Evolutionary conservation across 2,888 invertebrate genomes (phyloP), one percentile per base, ranked within the genome.

Genomic region (Acleris laterana): DNA sequence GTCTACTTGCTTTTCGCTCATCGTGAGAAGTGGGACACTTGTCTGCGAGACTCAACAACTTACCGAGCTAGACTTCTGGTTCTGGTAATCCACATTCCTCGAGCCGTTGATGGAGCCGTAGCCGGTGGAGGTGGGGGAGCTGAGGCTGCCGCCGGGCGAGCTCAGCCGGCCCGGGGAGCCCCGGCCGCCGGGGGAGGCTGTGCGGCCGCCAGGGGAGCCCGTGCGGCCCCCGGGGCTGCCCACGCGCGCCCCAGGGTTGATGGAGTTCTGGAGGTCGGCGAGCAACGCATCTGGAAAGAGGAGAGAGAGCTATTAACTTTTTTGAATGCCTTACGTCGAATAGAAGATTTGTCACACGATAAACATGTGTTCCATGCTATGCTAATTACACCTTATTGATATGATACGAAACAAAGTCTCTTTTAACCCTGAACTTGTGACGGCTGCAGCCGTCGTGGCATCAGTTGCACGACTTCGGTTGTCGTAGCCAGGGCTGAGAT

Each of bases 221-320:
- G 87, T 84, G 67, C 89, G 66, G 25, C 83, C 87, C 17, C 76
- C 84, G 19, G 91, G 89, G 70, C 89, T 89, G 71, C 88, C 87
- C 6, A 94, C 94, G 3, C 94, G 81, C 61, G 84, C 94, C 59
- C 97, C 96, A 55, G 93, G 93, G 78, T 93, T 92, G 74, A 98
- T 97, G 11, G 99, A 99, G 80, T 98, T 98, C 91, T 99, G 99
- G 68, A 99, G 95, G 86, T 99, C 99, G 68, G 98, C 98, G 81
- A 99, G 94, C 74, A 99, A 94, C 70, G 99, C 98, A 94, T 99
- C 99, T 99, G 94, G 60, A 95, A 95, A 80, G 67, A 74, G 74
- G 71, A 73, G 65, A 65, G 58, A 6, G 46, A 17, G 46, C 17
- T 44, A n/a, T 38, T 38, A 32, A 28, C 20, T 20, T 20, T 20